Evolutionary conservation across 2,888 invertebrate genomes (phyloP), one percentile per base, ranked within the genome.

Genomic region (Listrodromus nycthemerus): DNA sequence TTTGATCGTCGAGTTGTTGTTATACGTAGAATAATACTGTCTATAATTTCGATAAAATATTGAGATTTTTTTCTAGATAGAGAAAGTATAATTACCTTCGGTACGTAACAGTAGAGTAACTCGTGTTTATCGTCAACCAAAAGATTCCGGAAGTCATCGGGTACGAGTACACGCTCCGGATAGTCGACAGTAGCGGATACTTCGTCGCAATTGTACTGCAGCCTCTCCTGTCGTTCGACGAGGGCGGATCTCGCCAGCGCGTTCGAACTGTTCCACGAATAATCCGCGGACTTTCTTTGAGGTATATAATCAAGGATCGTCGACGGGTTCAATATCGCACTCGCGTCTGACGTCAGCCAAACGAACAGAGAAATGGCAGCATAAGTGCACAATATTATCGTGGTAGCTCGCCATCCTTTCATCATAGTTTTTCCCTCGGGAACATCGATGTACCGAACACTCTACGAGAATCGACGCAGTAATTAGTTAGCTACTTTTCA

Each of bases 51-150:
- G 5, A 61, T 0, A 61, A 5, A 61, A 30, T 30, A 7, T 13
- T 4, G 41, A 1, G 37, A 2, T 3, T 13, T 16, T 58, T 27
- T 58, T 58, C n/a, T 61, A 7, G 4, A 30, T 24, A 16, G 5
- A 19, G 2, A 19, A 3, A 27, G 4, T 67, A 50, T n/a, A n/a
- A 6, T 65, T 94, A 97, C 97, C 96, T 98, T 98, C 82, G 98
- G 98, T 86, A 98, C 98, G 93, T 98, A 98, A 92, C 98, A 98
- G 91, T 98, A 98, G 16, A 98, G 94, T 19, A 98, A 94, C 92
- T 97, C 96, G 91, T 98, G 97, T 82, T 95, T 95, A 89, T 97
- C 97, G 92, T 98, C 97, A 24, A 98, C 96, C 85, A 98, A 94
- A 92, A 98, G 95, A 91, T 98, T 98, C 90, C 96, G 96, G 90